A percentile compares a stretch with the other conserved stretches of the same genome.
Evolutionary conservation across 2,797 vertebrate species (phyloP).

Genomic region (Tiaroga cobitis): DNA sequence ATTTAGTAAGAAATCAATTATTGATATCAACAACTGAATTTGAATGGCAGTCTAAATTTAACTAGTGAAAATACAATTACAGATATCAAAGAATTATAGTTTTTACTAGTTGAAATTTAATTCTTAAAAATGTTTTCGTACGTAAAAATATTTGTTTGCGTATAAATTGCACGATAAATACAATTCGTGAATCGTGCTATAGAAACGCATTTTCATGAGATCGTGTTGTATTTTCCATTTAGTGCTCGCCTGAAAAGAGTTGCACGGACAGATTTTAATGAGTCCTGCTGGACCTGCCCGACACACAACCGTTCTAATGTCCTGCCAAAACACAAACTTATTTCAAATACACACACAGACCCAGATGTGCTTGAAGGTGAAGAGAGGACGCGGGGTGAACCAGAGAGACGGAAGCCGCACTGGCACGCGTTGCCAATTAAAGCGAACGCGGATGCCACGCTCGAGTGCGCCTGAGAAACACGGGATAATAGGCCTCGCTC

Average conservation of each 20-base stretch:
- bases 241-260: neutral
- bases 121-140: too few relatives aligned
- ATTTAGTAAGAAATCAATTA: too few relatives aligned
- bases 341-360: neutral
- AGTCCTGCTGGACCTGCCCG: neutral
- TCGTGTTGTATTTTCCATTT: neutral
- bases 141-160: too few relatives aligned
- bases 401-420: slow-evolving; percentile 7
- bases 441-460: slow-evolving; percentile 34
- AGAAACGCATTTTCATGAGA: too few relatives aligned
- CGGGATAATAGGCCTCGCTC: slow-evolving; percentile 51
- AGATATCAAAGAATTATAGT: too few relatives aligned
- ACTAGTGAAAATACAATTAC: too few relatives aligned
- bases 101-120: too few relatives aligned
- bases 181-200: too few relatives aligned
- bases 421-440: slow-evolving; percentile 58
- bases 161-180: too few relatives aligned
- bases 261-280: slow-evolving; percentile 1
- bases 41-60: too few relatives aligned
- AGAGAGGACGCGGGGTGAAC: neutral
- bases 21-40: too few relatives aligned
- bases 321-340: slow-evolving; percentile 20
- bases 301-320: neutral
- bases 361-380: neutral
- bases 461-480: slow-evolving; percentile 42